Base-by-base conservation (phyloP, 2,888 invertebrate species). In the Pilophorus perplexus region DNA sequence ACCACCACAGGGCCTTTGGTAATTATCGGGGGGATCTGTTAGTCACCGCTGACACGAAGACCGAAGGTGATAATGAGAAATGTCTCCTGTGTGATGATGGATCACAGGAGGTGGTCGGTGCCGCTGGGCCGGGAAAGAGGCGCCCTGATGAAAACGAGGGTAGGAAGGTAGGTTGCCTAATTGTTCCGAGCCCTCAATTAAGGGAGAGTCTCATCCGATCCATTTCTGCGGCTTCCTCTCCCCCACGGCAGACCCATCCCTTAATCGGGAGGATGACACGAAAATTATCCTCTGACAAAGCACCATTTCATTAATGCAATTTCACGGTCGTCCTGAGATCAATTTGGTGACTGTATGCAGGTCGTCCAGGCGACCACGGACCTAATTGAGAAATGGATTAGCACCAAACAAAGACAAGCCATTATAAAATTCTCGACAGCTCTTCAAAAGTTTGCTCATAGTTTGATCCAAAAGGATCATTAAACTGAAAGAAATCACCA, bases 251-350 rank as follows among this genome's bases (percentile, higher is more conserved):
- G 33, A 28, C 18, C 33, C 54, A 12, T n/a, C 25, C 54, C 10
- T 1, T 33, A 33, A 54, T 54, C 54, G 33, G 28, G n/a, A 38
- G 37, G 55, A 55, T 37, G 55, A 55, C 38, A 38, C 33, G 55
- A 38, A 55, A 55, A 55, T 55, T 55, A 38, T 55, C 55, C 55
- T 55, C 22, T 55, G 55, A 55, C 55, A 54, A 54, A 54, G 54
- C 38, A 22, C 22, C 33, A 20, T 55, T 55, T 37, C 37, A 55
- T 55, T 55, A 55, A 37, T 38, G 38, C n/a, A n/a, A n/a, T n/a
- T n/a, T n/a, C n/a, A n/a, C n/a, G n/a, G n/a, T n/a, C n/a, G n/a
- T n/a, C n/a, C n/a, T n/a, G n/a, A n/a, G n/a, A n/a, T n/a, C n/a
- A n/a, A n/a, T n/a, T n/a, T n/a, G n/a, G n/a, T n/a, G n/a, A n/a